These are phyloP conservation scores for Syrmaticus mikado DNA, from an alignment of 2,113 vertebrate genomes.

Conservation along the genomic window DNA sequence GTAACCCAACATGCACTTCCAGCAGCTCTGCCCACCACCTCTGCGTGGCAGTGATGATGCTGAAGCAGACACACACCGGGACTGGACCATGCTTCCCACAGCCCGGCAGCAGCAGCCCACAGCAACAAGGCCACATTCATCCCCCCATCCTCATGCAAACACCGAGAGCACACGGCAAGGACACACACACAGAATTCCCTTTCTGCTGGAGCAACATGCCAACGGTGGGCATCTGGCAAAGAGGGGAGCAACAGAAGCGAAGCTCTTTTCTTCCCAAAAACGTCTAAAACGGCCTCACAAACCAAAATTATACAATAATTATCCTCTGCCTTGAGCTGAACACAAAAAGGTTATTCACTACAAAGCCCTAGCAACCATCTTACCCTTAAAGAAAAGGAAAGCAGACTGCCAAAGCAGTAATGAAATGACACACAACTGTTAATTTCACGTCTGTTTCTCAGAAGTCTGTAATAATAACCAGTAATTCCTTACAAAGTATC, in stretches of 20 bases:
- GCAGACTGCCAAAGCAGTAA: slow-evolving; percentile 69
- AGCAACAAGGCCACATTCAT: fast-evolving
- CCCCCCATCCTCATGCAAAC: not conserved
- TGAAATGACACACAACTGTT: slow-evolving; percentile 71
- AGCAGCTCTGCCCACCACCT: not conserved
- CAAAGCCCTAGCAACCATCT: slow-evolving; percentile 70
- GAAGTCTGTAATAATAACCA: slow-evolving; percentile 73
- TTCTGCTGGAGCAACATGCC: not conserved
- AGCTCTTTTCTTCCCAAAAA: slow-evolving; percentile 39
- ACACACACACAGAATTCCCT: not conserved
- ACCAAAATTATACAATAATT: slow-evolving; percentile 74
- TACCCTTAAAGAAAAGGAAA: slow-evolving; percentile 50
- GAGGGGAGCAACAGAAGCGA: not conserved
- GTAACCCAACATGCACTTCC: not conserved
- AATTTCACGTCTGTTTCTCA: slow-evolving; percentile 75
- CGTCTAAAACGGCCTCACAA: slow-evolving; percentile 46
- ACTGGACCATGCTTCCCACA: not conserved
- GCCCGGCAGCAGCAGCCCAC: not conserved
- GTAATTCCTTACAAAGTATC: slow-evolving; percentile 73
- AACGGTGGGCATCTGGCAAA: not conserved
- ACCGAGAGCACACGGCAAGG: not conserved
- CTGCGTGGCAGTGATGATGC: fast-evolving
- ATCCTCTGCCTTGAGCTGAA: slow-evolving; percentile 48
- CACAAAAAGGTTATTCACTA: slow-evolving; percentile 74
- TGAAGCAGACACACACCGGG: not conserved